Conservation (phyloP, 2,797 vertebrate genomes). For the Rhabdomys pumilio region DNA sequence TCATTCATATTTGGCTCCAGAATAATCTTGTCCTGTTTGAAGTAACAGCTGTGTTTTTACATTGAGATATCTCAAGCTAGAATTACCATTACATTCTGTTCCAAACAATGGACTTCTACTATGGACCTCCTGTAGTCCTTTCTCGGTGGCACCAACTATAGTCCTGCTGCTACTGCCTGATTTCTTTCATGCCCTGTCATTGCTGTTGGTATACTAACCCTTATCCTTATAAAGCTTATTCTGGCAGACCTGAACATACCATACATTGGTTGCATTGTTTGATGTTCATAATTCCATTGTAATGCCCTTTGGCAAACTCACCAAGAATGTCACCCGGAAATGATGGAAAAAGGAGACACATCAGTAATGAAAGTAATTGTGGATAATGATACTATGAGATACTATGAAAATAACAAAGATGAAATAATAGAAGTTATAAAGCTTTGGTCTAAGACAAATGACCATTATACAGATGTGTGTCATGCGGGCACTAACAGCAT, state of each 20-base stretch:
- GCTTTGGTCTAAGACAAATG: conserved; percentile 46
- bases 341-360: not conserved
- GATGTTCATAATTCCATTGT: not conserved
- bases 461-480: conserved; percentile 26
- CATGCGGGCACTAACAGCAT: not conserved
- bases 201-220: not conserved
- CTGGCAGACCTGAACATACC: not conserved
- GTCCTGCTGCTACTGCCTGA: not conserved
- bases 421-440: conserved; percentile 69
- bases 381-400: not conserved
- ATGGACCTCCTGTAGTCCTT: not conserved
- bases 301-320: conserved; percentile 7
- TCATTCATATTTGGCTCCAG: not conserved
- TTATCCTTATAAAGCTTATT: not conserved
- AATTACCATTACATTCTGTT: too few relatives aligned
- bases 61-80: not conserved
- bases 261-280: not conserved
- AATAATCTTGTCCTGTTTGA: not conserved
- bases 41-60: not conserved
- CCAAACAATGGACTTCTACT: not conserved
- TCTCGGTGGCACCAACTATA: not conserved
- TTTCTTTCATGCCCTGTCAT: not conserved
- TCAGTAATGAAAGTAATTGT: not conserved
- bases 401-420: conserved; percentile 41
- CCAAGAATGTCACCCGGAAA: conserved; percentile 37